phyloP scores from a whole-genome alignment of 1,140 invertebrate species.

The Amphibalanus amphitrite region DNA sequence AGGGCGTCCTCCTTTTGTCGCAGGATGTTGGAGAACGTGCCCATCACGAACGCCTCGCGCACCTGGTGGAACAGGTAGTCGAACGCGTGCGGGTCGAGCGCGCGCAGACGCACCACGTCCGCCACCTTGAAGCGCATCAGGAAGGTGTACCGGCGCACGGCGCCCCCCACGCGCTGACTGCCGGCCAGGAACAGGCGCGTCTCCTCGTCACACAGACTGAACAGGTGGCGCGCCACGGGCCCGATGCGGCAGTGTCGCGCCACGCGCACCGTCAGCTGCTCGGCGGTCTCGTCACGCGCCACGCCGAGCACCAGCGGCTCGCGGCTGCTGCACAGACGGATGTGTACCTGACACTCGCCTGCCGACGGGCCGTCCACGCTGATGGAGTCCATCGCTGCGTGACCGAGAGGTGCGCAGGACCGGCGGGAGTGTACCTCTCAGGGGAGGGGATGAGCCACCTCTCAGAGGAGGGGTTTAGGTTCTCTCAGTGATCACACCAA shows the following conservation, averaged over 20 bases:
- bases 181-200: background rate
- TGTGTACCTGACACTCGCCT: background rate
- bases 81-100: slow-evolving; percentile 50
- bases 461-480: too few species aligned
- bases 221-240: background rate
- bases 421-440: too few species aligned
- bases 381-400: background rate
- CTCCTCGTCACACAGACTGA: background rate
- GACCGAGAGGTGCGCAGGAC: too few species aligned
- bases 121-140: slow-evolving; percentile 50
- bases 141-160: background rate
- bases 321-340: background rate
- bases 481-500: too few species aligned
- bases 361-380: too few species aligned
- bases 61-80: slow-evolving; percentile 74
- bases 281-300: background rate
- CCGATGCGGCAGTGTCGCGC: background rate
- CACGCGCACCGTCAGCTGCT: background rate
- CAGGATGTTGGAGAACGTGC: slow-evolving; percentile 53
- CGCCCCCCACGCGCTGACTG: background rate
- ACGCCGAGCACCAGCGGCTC: background rate
- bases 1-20: slow-evolving; percentile 55
- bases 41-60: slow-evolving; percentile 53
- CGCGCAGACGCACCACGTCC: slow-evolving; percentile 40
- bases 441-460: too few species aligned